Conservation (phyloP, 2,888 invertebrate genomes). For the Smittia aterrima region DNA sequence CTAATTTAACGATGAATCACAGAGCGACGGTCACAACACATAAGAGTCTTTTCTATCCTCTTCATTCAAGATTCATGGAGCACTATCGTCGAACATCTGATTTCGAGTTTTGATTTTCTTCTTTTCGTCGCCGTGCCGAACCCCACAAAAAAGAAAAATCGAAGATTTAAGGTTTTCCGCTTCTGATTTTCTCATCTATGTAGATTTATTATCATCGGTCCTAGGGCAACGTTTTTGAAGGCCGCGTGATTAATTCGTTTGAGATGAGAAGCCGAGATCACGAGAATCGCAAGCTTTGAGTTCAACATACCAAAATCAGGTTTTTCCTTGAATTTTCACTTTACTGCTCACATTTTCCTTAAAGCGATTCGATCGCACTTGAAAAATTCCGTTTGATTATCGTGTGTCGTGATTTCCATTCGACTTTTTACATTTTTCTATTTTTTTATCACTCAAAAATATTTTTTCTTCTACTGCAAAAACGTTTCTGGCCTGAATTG, state of each 20-base stretch:
- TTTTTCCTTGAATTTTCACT: conserved; percentile 10
- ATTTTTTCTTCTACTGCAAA: neutral
- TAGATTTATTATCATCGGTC: neutral
- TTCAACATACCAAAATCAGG: neutral
- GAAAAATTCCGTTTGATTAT: neutral
- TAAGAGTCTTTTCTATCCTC: neutral
- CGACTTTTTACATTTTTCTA: conserved; percentile 1
- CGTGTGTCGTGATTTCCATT: neutral
- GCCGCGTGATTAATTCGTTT: neutral
- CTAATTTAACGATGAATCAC: neutral
- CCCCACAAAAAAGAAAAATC: neutral
- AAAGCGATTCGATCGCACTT: neutral
- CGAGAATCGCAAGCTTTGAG: neutral
- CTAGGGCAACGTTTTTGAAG: conserved; percentile 14
- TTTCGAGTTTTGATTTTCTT: neutral
- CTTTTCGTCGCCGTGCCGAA: neutral
- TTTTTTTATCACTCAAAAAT: neutral
- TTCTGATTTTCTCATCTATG: neutral
- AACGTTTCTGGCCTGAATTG: neutral
- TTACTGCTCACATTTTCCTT: neutral
- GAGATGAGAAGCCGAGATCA: neutral
- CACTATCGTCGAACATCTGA: neutral
- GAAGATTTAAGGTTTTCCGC: neutral
- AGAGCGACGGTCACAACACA: neutral
- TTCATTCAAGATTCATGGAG: neutral